Base-by-base conservation (phyloP, 1,140 invertebrate genomes). In the Homalodisca vitripennis region DNA sequence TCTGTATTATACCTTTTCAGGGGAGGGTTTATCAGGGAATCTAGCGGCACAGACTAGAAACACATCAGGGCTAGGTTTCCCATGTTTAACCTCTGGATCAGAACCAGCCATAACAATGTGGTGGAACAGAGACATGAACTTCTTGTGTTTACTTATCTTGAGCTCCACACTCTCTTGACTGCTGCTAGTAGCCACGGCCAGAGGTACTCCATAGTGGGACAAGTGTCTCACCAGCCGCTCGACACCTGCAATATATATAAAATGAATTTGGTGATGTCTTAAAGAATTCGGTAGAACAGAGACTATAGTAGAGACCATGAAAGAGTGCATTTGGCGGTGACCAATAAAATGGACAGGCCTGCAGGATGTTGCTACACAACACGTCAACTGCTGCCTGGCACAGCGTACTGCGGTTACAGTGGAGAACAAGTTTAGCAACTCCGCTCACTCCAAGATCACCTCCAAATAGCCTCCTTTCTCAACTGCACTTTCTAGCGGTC, bases 61-160 rank as follows among this genome's bases (percentile, higher is more conserved):
- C 75, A 95, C 93, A 80, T 98, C 95, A 0, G 97, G 97, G 69
- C 87, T 86, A 13, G 96, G 96, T 84, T 98, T 98, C 24, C 95
- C 94, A 72, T 86, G 82, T 74, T 89, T 90, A 0, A 98, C 92
- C 70, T 96, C 94, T 1, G 88, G 86, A 81, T 98, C 95, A 13
- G 89, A 88, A 57, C 91, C 90, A 1, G 91, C 93, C 72, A 92
- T 86, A 0, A 97, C 93, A 75, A 87, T 85, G 76, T 96, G 95
- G 74, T 90, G 81, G 77, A 97, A 97, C 26, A 90, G 76, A 20
- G 77, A 71, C 63, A 90, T 85, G 1, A 95, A 75, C 32, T 92
- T 85, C 51, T 84, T 83, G 75, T 94, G 88, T 20, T 87, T 81
- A 14, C 83, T 83, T 0, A 89, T 89, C 82, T 98, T 98, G 0